Evolutionary conservation across 1,140 invertebrate genomes (phyloP), one percentile per base, ranked within the genome.

Genomic region (Oncopodura yosiiana): DNA sequence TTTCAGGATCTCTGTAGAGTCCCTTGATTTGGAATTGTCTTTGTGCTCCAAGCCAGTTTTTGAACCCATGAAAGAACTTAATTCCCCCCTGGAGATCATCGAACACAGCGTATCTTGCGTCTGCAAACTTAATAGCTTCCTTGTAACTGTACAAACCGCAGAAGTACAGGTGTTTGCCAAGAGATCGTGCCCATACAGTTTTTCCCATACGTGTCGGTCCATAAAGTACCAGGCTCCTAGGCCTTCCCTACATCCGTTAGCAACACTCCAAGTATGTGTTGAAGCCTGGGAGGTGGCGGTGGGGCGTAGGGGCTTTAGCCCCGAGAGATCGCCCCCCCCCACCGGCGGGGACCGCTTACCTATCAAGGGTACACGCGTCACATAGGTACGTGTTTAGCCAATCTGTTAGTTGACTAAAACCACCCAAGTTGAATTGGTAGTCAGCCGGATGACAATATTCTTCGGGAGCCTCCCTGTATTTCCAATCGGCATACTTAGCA

Each of bases 131-230:
- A 27, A 37, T 38, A 14, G 30, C 30, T 18, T 49, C 30, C 4
- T 21, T 30, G 9, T 19, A 21, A 11, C 21, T 36, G 34, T 37
- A 49, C 19, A 49, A 23, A 4, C 46, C 46, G 18, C 46, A 9
- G 18, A 49, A 49, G 19, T 24, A 49, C 14, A 38, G 14, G 46
- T 49, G 46, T n/a, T 18, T 34, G 16, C 46, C 46, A 19, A 49
- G 18, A 36, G 5, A 24, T 11, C 46, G 4, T 3, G 46, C 46
- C 46, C 30, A 38, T 37, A 37, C 14, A 3, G 46, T 49, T 23
- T 49, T 49, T 3, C 46, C 46, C 11, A 49, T 21, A 2, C 11
- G 3, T 9, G 30, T 34, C 16, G 6, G 24, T 18, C 46, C 46
- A 18, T 18, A 11, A 8, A 49, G 23, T 6, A 49, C 21, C 6